phyloP scores from a whole-genome alignment of 2,113 vertebrate genomes.

The Atlantisia rogersi region DNA sequence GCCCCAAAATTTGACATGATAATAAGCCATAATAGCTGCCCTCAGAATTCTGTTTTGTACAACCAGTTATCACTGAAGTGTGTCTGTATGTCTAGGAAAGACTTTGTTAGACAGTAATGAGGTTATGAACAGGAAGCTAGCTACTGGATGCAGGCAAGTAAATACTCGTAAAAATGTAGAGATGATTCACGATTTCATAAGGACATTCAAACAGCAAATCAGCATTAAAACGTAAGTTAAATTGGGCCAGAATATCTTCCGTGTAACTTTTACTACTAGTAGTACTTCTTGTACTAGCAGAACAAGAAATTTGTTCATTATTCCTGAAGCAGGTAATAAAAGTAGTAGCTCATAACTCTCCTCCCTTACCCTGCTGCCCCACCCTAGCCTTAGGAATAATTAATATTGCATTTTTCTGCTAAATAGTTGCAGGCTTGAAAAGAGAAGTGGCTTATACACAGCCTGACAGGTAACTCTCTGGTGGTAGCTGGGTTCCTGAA shows the following conservation, averaged over 20 bases:
- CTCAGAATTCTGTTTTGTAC: not conserved
- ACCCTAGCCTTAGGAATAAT: not conserved
- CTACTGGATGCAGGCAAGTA: not conserved
- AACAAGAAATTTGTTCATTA: not conserved
- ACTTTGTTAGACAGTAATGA: not conserved
- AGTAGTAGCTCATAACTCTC: not conserved
- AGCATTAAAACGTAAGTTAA: not conserved
- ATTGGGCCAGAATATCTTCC: not conserved
- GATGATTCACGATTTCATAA: not conserved
- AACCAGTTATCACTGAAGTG: not conserved
- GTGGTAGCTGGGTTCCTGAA: not conserved
- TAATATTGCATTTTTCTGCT: not conserved
- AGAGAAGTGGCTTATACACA: not conserved
- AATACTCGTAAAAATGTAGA: not conserved
- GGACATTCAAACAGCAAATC: not conserved
- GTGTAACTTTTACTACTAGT: not conserved
- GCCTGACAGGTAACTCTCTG: not conserved
- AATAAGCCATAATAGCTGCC: not conserved
- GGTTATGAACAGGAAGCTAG: not conserved
- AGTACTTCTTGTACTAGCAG: not conserved
- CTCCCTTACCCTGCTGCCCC: rapidly evolving
- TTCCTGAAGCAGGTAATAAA: not conserved
- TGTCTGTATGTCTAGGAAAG: not conserved
- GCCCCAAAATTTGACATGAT: not conserved
- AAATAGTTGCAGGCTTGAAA: not conserved